Evolutionary conservation across 2,113 vertebrate species (phyloP).

Genomic region (Dolichotis patagonum): DNA sequence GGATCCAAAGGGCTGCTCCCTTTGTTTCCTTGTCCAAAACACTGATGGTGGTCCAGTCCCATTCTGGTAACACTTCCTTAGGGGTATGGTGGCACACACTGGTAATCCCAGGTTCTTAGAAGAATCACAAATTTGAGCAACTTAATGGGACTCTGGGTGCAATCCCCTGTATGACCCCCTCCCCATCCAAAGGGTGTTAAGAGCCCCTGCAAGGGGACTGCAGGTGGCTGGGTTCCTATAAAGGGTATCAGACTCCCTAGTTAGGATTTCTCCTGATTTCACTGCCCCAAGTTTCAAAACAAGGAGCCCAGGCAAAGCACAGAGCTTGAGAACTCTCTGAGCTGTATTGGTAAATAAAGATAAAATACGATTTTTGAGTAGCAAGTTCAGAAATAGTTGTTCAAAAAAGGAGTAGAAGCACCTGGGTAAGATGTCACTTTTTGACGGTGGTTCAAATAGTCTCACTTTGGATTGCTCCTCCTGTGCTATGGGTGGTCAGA

Average conservation of each 20-base stretch:
- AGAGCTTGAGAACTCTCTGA: background rate
- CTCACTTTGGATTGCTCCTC: background rate
- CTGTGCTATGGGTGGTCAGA: slow-evolving; percentile 85
- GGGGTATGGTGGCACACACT: background rate
- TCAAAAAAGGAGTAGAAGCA: slow-evolving; percentile 23
- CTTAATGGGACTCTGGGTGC: background rate
- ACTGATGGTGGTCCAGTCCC: background rate
- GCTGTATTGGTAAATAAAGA: background rate
- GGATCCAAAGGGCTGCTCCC: background rate
- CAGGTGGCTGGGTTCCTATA: background rate
- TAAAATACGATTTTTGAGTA: background rate
- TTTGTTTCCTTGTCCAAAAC: background rate
- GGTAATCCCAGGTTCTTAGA: background rate
- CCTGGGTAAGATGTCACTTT: background rate
- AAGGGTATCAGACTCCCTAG: background rate
- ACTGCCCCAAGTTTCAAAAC: background rate
- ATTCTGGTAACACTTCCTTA: background rate
- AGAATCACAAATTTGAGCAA: background rate
- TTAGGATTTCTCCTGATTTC: background rate
- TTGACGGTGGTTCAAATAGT: background rate
- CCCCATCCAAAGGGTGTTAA: background rate
- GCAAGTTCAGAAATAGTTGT: slow-evolving; percentile 28
- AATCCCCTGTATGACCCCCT: background rate
- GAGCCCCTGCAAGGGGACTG: background rate
- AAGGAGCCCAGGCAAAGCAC: background rate